Base-by-base conservation (phyloP, 2,113 vertebrate genomes). In the Pipa parva region DNA sequence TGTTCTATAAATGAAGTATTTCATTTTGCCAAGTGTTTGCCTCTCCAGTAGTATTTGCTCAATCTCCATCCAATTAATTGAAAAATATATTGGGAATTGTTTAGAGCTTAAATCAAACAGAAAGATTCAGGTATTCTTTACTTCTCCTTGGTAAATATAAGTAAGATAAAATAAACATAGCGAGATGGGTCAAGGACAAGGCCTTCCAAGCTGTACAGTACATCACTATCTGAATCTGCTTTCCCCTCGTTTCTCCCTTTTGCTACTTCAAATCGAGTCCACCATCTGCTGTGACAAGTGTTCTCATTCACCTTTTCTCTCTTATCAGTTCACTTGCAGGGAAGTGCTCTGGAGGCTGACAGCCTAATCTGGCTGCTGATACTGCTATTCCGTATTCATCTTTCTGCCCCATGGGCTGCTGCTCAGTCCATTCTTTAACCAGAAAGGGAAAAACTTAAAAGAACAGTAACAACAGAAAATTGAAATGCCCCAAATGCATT, bases 241-340 rank as follows among this genome's bases (percentile, higher is more conserved):
- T 56, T 42, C 33, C 21, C 13, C 4, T 42, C 7, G 33, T 33
- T 3, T 55, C 25, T 61, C 13, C 46, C n/a, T n/a, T 33, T 60
- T 60, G 68, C 62, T 57, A 74, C 74, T 78, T 74, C 81, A 81
- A 87, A 91, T 92, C 89, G 84, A 80, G 81, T 27, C 49, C 71
- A 72, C 79, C 85, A 89, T 91, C 90, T 86, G 81, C 80, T 51
- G 72, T 84, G 85, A 89, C 87, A 88, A 90, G 88, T 88, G 89
- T 86, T 89, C 80, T 81, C 84, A 84, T 86, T 92, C 89, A 92
- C 91, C 86, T 87, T 86, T 86, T 83, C 79, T 73, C 71, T 84
- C 89, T 94, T 92, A 92, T 91, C 91, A 89, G 71, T 82, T 78
- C 83, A 80, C 80, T 78, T 71, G 79, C 87, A 84, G 88, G 76